Evolutionary conservation across 2,888 invertebrate species (phyloP).

Genomic region (Parnassius mnemosyne): DNA sequence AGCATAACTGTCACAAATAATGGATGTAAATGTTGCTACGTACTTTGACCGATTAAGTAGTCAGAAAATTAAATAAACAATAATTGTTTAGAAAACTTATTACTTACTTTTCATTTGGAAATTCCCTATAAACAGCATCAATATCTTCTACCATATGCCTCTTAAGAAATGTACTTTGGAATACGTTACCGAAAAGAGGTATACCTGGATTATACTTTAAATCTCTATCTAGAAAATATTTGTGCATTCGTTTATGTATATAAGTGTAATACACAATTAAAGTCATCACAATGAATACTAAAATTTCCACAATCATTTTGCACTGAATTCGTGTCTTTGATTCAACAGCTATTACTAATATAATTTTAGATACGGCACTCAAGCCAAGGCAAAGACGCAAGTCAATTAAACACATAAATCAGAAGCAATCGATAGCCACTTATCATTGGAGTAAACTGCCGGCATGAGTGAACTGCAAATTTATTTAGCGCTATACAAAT

Average conservation of each 20-base stretch:
- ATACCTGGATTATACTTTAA: slow-evolving; percentile 53
- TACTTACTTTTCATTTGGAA: slow-evolving; percentile 57
- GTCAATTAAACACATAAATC: too few species aligned
- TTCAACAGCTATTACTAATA: not conserved
- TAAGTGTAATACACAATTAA: slow-evolving; percentile 46
- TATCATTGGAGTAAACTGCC: too few species aligned
- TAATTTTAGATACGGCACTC: not conserved
- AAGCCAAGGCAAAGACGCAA: too few species aligned
- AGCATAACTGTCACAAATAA: too few species aligned
- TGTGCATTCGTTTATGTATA: slow-evolving; percentile 43
- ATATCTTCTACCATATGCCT: slow-evolving; percentile 53
- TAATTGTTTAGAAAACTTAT: not conserved
- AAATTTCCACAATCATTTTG: slow-evolving; percentile 56
- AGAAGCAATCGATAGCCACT: too few species aligned
- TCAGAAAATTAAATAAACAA: too few species aligned
- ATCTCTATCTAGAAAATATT: slow-evolving; percentile 44
- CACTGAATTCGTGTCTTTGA: not conserved
- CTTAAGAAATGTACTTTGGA: slow-evolving; percentile 40
- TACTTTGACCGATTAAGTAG: too few species aligned
- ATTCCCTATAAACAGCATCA: slow-evolving; percentile 50
- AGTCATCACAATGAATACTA: slow-evolving; percentile 49
- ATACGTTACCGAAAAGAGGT: slow-evolving; percentile 60
- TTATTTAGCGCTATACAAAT: too few species aligned
- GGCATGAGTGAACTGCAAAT: too few species aligned
- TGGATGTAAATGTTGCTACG: too few species aligned